phyloP scores from a whole-genome alignment of 2,888 invertebrate species.

The Phyllotreta striolata region DNA sequence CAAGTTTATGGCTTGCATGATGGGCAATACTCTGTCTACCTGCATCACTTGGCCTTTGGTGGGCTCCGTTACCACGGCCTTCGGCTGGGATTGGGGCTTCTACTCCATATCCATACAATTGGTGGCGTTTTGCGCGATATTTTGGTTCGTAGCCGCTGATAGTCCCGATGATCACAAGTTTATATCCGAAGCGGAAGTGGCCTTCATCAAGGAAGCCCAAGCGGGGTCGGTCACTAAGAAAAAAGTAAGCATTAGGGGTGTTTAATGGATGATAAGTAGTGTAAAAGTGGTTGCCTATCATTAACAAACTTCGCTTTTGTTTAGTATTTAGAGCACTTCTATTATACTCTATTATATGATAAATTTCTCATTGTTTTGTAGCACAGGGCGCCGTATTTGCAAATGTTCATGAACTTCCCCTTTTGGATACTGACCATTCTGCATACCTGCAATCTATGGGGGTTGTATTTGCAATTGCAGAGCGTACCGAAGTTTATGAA shows the following conservation, averaged over 20 bases:
- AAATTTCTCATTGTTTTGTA: too few relatives aligned
- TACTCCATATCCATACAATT: constrained; percentile 69
- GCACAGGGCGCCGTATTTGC: constrained; percentile 41
- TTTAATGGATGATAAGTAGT: too few relatives aligned
- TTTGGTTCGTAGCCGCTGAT: constrained; percentile 72
- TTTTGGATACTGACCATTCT: constrained; percentile 44
- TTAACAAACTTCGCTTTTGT: too few relatives aligned
- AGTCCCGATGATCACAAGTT: constrained; percentile 70
- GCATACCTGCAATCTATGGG: constrained; percentile 48
- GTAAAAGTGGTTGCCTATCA: too few relatives aligned
- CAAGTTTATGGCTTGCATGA: constrained; percentile 74
- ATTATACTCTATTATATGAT: too few relatives aligned
- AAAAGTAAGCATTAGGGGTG: constrained; percentile 16
- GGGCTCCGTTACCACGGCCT: constrained; percentile 68
- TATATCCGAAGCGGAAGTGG: constrained; percentile 69
- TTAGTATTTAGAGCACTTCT: too few relatives aligned
- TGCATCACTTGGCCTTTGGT: constrained; percentile 74
- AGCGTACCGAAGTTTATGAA: constrained; percentile 46
- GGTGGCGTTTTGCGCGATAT: constrained; percentile 65
- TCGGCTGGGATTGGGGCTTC: constrained; percentile 75
- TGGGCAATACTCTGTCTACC: constrained; percentile 78
- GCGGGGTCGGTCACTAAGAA: constrained; percentile 44
- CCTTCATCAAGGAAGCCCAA: constrained; percentile 63
- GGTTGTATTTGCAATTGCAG: constrained; percentile 44
- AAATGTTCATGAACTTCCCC: constrained; percentile 41